Base-by-base conservation (phyloP, 2,113 vertebrate genomes). In the Pseudorhombus dupliciocellatus region DNA sequence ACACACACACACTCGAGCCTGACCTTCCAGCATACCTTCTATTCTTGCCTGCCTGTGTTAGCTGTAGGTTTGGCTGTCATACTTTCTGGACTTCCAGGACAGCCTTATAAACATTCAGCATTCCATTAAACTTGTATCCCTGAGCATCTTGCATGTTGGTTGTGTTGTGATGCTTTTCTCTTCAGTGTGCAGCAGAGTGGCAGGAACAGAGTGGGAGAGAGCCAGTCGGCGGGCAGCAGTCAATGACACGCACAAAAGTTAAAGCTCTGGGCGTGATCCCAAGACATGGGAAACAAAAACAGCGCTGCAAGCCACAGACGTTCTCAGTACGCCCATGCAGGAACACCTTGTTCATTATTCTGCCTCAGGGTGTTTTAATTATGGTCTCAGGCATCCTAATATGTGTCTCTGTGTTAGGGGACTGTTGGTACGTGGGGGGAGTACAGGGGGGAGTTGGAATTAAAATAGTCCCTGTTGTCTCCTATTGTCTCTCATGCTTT, bases 381-480 rank as follows among this genome's bases (percentile, higher is more conserved):
- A 79, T 66, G 61, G 79, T 83, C 81, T 59, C 71, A 75, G 76
- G 61, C 60, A 53, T 63, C 4, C 5, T 60, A 66, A 63, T 10
- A 40, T 53, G 58, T 60, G 34, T 68, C 54, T 52, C 40, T 26
- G 56, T 30, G 55, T 54, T 28, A 15, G 58, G 40, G 37, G 42
- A 46, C 28, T 63, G 65, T 24, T 63, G 70, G 77, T 75, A 65
- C 1, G 37, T 70, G 25, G 70, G 76, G 74, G 46, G 58, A 42
- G 21, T 34, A 81, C n/a, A n/a, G n/a, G n/a, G n/a, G 67, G 79
- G 64, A 64, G 68, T 79, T 74, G 68, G 66, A 66, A 79, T 84
- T 82, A 67, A 87, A 86, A 88, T 77, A 75, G 84, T 85, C 85
- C 70, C 74, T 67, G 80, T 83, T 90, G 82, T 88, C 78, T 80